Conservation (phyloP, 2,797 vertebrate species). For the Natrix natrix region DNA sequence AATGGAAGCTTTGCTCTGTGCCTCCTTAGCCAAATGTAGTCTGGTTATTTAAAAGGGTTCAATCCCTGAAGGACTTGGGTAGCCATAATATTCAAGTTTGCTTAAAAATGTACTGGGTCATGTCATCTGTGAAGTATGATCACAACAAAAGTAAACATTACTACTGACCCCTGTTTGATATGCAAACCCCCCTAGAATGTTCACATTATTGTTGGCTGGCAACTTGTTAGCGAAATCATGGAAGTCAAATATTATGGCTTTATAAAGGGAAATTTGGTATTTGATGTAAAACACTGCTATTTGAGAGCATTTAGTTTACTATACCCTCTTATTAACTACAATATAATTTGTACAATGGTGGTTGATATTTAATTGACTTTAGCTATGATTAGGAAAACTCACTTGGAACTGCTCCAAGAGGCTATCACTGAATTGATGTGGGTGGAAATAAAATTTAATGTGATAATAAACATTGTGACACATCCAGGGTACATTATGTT, state of each 20-base stretch:
- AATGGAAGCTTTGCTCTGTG: not conserved
- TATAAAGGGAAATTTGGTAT: slow-evolving; percentile 27
- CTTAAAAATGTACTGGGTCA: not conserved
- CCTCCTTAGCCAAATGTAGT: not conserved
- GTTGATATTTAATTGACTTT: slow-evolving; percentile 68
- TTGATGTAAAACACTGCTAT: slow-evolving; percentile 55
- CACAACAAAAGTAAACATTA: not conserved
- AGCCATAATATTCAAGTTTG: not conserved
- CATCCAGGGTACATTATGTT: slow-evolving; percentile 61
- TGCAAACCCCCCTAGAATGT: not conserved
- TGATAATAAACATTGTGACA: slow-evolving; percentile 68
- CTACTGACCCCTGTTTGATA: not conserved
- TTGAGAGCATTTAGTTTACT: slow-evolving; percentile 58
- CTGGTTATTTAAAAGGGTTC: not conserved
- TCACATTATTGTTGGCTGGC: not conserved
- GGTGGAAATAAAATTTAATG: slow-evolving; percentile 66
- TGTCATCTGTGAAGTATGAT: not conserved
- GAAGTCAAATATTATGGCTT: slow-evolving; percentile 26
- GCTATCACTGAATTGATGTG: slow-evolving; percentile 60
- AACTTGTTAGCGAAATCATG: slow-evolving; percentile 26
- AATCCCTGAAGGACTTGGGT: not conserved
- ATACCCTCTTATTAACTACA: slow-evolving; percentile 49
- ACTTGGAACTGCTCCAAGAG: slow-evolving; percentile 63
- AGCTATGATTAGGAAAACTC: slow-evolving; percentile 64
- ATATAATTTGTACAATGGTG: slow-evolving; percentile 63